phyloP scores from a whole-genome alignment of 2,888 invertebrate genomes.

The Agonopterix heracliana region DNA sequence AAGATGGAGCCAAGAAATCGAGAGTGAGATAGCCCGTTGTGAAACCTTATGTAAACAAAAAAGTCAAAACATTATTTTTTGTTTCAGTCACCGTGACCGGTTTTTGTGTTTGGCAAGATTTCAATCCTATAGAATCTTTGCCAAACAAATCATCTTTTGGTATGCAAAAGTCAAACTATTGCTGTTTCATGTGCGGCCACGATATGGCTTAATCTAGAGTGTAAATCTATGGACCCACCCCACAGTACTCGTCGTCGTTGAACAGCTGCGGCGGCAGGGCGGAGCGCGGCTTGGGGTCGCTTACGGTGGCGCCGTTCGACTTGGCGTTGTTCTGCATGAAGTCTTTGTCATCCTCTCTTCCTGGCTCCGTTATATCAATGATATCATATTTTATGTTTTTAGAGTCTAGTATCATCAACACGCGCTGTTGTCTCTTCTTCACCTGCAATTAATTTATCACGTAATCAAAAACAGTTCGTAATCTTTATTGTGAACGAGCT shows the following conservation, averaged over 20 bases:
- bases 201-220: no score
- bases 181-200: no score
- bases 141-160: no score
- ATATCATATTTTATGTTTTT: constrained; percentile 92
- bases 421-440: constrained; percentile 95
- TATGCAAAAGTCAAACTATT: no score
- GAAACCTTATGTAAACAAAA: no score
- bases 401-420: constrained; percentile 94
- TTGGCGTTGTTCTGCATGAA: constrained; percentile 94
- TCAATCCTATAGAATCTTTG: no score
- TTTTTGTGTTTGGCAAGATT: no score
- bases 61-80: no score
- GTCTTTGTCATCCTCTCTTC: constrained; percentile 89
- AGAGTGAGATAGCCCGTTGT: no score
- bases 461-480: constrained; percentile 46
- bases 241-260: constrained; percentile 93
- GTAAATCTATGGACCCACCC: no score
- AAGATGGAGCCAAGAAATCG: no score
- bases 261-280: constrained; percentile 96
- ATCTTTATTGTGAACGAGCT: constrained; percentile 54
- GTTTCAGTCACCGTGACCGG: no score
- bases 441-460: constrained; percentile 80
- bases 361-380: constrained; percentile 97
- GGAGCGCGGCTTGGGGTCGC: constrained; percentile 84
- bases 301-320: constrained; percentile 82